Conservation (phyloP, 2,888 invertebrate genomes). For the Thysanoteuthis rhombus region DNA sequence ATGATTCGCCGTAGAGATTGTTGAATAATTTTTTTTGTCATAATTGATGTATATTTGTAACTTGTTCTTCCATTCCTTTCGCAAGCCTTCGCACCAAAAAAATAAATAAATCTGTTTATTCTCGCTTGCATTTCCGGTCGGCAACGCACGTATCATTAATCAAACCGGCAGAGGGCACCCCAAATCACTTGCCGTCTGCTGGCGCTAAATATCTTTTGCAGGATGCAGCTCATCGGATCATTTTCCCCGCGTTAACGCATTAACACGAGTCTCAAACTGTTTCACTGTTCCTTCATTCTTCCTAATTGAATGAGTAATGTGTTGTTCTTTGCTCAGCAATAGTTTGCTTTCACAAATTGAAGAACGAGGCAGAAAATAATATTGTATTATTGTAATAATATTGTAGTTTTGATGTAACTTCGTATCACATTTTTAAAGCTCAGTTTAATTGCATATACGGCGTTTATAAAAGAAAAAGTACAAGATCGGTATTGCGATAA, state of each 20-base stretch:
- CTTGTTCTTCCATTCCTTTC: background rate
- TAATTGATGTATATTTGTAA: background rate
- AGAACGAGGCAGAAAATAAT: background rate
- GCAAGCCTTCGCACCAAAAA: background rate
- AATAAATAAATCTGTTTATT: conserved; percentile 12
- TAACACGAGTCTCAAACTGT: background rate
- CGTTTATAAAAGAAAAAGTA: background rate
- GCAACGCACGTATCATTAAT: background rate
- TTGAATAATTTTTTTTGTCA: background rate
- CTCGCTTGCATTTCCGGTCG: background rate
- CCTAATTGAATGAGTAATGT: background rate
- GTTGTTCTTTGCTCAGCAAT: background rate
- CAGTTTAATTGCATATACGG: background rate
- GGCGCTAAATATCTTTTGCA: conserved; percentile 12
- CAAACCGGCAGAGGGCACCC: background rate
- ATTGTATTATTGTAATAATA: too few species aligned
- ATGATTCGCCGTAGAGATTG: background rate
- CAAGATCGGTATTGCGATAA: background rate
- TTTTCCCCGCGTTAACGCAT: background rate
- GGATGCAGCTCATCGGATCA: conserved; percentile 12
- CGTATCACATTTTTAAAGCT: background rate
- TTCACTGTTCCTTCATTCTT: background rate
- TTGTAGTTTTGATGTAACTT: background rate
- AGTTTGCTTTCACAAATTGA: background rate
- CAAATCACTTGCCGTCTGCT: background rate